These are phyloP conservation scores for Scotopteryx bipunctaria DNA, from an alignment of 2,888 invertebrate genomes.

Conservation along the genomic window DNA sequence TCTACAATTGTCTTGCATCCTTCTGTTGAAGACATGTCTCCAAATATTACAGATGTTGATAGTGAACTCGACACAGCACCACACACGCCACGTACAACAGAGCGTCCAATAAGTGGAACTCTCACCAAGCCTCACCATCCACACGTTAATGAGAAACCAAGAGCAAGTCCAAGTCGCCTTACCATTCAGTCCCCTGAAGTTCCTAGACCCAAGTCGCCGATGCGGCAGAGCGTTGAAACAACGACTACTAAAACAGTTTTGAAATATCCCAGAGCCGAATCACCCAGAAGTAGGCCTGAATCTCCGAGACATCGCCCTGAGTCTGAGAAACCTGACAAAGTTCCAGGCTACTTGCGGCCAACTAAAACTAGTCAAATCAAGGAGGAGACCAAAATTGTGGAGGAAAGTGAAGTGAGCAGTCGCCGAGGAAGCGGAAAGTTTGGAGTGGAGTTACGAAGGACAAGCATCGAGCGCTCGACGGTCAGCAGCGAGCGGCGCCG, in stretches of 20 bases:
- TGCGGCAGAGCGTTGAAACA: conserved; percentile 50
- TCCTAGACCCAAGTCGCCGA: conserved; percentile 56
- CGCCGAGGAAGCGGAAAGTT: conserved; percentile 85
- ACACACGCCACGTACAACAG: conserved; percentile 34
- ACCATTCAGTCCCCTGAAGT: conserved; percentile 54
- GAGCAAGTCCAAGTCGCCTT: conserved; percentile 51
- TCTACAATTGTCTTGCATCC: conserved; percentile 52
- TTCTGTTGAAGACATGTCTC: conserved; percentile 51
- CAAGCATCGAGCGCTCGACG: conserved; percentile 79
- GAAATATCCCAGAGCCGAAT: conserved; percentile 55
- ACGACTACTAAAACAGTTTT: conserved; percentile 47
- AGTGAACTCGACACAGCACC: conserved; percentile 46
- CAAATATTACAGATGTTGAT: conserved; percentile 48
- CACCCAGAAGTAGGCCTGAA: conserved; percentile 50
- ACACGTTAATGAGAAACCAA: conserved; percentile 45
- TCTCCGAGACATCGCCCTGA: conserved; percentile 52
- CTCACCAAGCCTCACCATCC: conserved; percentile 39
- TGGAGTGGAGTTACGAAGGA: conserved; percentile 85
- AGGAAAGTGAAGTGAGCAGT: conserved; percentile 73
- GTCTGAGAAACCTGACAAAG: conserved; percentile 54
- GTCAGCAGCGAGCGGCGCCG: conserved; percentile 74
- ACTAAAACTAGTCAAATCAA: conserved; percentile 71
- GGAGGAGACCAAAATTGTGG: conserved; percentile 60
- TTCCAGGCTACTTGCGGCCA: conserved; percentile 66
- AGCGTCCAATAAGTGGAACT: conserved; percentile 44